Base-by-base conservation (phyloP, 2,888 invertebrate genomes). In the Steromphala cineraria region DNA sequence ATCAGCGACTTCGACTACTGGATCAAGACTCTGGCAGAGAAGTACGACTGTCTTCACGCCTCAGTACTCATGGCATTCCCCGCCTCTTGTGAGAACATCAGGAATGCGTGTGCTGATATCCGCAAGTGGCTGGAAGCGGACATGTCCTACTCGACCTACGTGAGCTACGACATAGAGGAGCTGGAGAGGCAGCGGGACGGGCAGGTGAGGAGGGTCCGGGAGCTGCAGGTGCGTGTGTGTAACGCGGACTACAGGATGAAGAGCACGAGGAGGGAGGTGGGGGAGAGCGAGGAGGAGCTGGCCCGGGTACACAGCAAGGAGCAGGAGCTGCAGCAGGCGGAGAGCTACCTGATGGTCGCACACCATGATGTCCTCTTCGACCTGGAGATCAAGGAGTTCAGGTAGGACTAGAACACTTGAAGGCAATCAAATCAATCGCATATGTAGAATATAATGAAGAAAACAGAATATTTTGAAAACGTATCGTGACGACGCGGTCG, bases 61-160 rank as follows among this genome's bases (percentile, higher is more conserved):
- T 89, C 91, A 5, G 85, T 91, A 67, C 82, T 91, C 17, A 85
- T 92, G 46, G 85, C 90, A 52, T 89, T 92, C 28, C 87, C 89
- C 1, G 88, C 88, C 24, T 89, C 90, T 15, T 90, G 89, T 84
- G 88, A 90, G 81, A 90, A 90, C 82, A 78, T 92, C 15, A 81
- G 87, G 55, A 87, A 89, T 75, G 89, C 89, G 3, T 85, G 84
- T 78, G 71, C 82, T 13, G 89, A 85, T 21, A 81, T 90, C n/a
- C 75, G 85, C 36, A 86, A 87, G 75, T 92, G 92, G 92, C 67
- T 91, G 21, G 86, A 90, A 46, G 90, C 89, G 0, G 92, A 92
- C 74, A 85, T 84, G 55, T 84, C 84, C 7, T 92, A 91, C 79
- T 86, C 89, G 4, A 86, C 87, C 15, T 91, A 88, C 81, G 83